phyloP scores from a whole-genome alignment of 2,113 vertebrate genomes.

The Pleuronectes platessa region DNA sequence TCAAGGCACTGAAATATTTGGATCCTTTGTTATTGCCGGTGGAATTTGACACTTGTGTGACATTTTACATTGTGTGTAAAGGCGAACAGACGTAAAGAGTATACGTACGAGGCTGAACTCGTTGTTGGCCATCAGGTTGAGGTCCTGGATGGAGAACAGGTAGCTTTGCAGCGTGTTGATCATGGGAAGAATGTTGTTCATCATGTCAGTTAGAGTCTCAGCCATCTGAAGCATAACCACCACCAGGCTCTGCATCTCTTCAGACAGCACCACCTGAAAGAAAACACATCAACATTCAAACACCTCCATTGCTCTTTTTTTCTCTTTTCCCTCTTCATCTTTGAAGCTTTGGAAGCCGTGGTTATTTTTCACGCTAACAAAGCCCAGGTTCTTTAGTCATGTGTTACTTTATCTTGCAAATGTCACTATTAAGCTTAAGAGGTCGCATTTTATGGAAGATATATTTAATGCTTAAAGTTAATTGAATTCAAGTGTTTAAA shows the following conservation, averaged over 20 bases:
- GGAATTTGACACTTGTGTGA: too few species aligned
- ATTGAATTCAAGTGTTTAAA: background rate
- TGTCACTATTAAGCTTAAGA: background rate
- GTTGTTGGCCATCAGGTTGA: constrained; percentile 58
- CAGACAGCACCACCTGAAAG: constrained; percentile 75
- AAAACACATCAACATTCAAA: background rate
- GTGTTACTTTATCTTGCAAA: background rate
- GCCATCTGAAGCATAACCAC: constrained; percentile 63
- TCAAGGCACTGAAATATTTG: too few species aligned
- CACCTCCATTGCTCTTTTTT: background rate
- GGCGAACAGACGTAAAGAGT: background rate
- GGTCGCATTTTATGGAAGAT: background rate
- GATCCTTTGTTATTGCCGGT: too few species aligned
- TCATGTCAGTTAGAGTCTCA: constrained; percentile 55
- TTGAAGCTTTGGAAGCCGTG: background rate
- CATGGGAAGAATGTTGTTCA: constrained; percentile 69
- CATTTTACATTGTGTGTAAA: background rate
- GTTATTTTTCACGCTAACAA: too few species aligned
- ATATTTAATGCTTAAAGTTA: background rate
- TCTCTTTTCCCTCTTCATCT: background rate
- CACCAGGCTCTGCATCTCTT: constrained; percentile 74
- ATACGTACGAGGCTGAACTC: constrained; percentile 63
- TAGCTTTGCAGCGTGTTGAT: constrained; percentile 67
- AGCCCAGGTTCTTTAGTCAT: background rate
- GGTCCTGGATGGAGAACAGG: constrained; percentile 56